These are phyloP conservation scores for Lota lota DNA, from an alignment of 2,113 vertebrate genomes.

Conservation along the genomic window DNA sequence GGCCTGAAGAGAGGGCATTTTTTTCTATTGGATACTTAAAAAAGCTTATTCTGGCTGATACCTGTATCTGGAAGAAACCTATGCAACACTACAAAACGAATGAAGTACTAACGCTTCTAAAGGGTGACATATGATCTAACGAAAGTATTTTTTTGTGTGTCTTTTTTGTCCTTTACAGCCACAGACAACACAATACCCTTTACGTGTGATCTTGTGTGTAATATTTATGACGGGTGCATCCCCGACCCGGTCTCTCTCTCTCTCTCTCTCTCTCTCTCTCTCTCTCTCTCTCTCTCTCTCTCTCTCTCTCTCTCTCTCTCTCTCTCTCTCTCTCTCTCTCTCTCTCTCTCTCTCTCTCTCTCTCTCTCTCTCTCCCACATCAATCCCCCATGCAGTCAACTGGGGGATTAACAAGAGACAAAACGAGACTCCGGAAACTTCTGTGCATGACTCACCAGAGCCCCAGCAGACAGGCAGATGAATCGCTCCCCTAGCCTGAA, in stretches of 20 bases:
- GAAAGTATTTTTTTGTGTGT: too few species aligned
- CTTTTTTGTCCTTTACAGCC: too few species aligned
- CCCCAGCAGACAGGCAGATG: neutral
- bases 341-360: slow-evolving; percentile 2
- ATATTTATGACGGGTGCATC: too few species aligned
- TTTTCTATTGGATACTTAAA: too few species aligned
- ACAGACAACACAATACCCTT: neutral
- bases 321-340: neutral
- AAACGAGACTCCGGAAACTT: slow-evolving; percentile 1
- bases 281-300: slow-evolving; percentile 1
- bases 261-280: neutral
- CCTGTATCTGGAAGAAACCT: too few species aligned
- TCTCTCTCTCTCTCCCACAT: neutral
- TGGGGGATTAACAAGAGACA: neutral
- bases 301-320: slow-evolving; percentile 6
- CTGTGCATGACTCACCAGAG: slow-evolving; percentile 1
- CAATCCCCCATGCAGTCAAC: neutral
- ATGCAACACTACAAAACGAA: too few species aligned
- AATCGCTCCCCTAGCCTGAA: neutral
- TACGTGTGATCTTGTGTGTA: neutral
- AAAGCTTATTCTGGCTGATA: too few species aligned
- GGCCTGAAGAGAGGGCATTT: too few species aligned
- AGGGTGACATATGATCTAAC: too few species aligned
- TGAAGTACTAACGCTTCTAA: too few species aligned
- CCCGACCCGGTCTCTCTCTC: neutral